phyloP scores from a whole-genome alignment of 2,113 vertebrate genomes.

The Myiopsitta monachus region DNA sequence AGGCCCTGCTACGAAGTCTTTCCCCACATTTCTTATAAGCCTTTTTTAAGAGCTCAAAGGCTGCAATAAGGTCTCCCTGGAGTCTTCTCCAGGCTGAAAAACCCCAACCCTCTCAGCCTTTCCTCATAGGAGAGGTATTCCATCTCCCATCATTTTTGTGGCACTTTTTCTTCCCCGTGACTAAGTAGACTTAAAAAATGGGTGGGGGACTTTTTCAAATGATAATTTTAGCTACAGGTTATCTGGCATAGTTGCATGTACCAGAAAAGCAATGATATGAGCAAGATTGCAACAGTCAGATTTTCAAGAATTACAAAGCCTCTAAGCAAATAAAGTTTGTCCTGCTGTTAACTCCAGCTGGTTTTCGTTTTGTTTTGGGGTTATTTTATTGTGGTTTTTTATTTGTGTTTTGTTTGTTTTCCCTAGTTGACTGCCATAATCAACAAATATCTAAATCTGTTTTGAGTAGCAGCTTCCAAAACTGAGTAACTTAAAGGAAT shows the following conservation, averaged over 20 bases:
- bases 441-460: neutral
- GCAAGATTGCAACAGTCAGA: neutral
- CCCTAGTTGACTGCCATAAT: neutral
- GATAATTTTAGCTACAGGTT: neutral
- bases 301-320: neutral
- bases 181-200: neutral
- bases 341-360: neutral
- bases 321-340: neutral
- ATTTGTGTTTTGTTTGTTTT: neutral
- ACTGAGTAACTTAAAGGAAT: neutral
- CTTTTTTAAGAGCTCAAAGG: neutral
- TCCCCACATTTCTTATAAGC: neutral
- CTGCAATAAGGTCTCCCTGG: neutral
- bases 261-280: neutral
- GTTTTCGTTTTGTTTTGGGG: neutral
- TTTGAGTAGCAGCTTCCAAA: neutral
- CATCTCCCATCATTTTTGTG: neutral
- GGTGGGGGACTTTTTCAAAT: neutral
- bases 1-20: neutral
- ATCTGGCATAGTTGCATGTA: neutral
- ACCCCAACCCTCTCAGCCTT: neutral
- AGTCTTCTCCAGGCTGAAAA: neutral
- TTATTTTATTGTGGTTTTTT: neutral
- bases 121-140: neutral
- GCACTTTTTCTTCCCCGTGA: neutral